A percentile compares a stretch with the other conserved stretches of the same genome.
Conservation (phyloP, 2,113 vertebrate species). For the Platysteira castanea region DNA sequence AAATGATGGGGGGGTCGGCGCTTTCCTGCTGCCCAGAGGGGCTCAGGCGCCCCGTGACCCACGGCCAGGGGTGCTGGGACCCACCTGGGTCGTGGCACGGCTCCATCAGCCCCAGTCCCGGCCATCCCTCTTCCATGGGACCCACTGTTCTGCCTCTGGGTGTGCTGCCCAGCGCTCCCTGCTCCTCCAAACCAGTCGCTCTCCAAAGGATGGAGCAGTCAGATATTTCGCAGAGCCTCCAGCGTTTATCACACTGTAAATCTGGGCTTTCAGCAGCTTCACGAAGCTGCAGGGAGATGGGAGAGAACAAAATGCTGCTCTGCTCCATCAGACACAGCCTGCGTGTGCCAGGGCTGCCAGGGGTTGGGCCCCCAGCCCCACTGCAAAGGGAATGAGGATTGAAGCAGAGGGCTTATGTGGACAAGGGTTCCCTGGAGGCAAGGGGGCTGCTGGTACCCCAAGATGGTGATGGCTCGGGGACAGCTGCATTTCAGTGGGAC, state of each 20-base stretch:
- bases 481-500: accelerated
- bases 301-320: constrained; percentile 45
- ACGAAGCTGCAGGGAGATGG: not conserved
- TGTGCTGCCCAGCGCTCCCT: not conserved
- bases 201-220: constrained; percentile 26
- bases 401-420: not conserved
- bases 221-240: constrained; percentile 44
- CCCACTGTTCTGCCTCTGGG: not conserved
- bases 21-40: not conserved
- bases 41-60: not conserved
- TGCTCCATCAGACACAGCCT: not conserved
- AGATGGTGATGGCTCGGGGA: accelerated
- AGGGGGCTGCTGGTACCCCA: not conserved
- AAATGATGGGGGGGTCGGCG: not conserved
- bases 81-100: not conserved
- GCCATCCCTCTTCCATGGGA: not conserved
- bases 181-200: not conserved
- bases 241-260: constrained; percentile 57
- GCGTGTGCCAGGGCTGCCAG: not conserved
- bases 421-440: accelerated
- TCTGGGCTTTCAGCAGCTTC: constrained; percentile 54
- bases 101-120: not conserved
- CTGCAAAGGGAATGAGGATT: not conserved
- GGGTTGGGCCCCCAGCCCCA: not conserved
- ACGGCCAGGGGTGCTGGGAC: accelerated